These are phyloP conservation scores for Xiphophorus couchianus DNA, from an alignment of 2,113 vertebrate species.

Conservation along the genomic window DNA sequence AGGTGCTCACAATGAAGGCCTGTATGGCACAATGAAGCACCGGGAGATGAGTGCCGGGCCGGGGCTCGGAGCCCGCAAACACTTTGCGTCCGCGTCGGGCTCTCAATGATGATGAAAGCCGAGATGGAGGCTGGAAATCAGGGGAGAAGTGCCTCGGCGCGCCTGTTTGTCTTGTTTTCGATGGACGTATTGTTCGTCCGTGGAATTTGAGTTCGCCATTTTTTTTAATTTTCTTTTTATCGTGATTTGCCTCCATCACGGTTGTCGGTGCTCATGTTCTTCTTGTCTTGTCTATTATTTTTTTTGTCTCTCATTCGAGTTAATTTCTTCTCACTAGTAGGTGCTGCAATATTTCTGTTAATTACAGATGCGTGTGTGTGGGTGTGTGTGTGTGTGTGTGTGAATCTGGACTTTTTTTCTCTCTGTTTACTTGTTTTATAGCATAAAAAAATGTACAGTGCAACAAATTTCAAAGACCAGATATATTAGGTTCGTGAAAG, in stretches of 20 bases:
- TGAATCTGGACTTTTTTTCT: background rate
- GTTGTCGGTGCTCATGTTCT: background rate
- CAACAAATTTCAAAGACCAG: background rate
- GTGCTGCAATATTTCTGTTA: background rate
- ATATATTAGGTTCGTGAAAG: background rate
- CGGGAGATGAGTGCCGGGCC: slow-evolving; percentile 17
- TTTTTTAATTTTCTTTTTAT: background rate
- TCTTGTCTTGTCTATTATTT: slow-evolving; percentile 17
- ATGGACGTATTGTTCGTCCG: slow-evolving; percentile 35
- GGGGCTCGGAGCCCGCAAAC: slow-evolving; percentile 39
- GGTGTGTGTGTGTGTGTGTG: too few relatives aligned
- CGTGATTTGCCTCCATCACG: slow-evolving; percentile 21
- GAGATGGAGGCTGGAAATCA: slow-evolving; percentile 44
- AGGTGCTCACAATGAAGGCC: slow-evolving; percentile 78
- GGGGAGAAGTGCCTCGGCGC: slow-evolving; percentile 45
- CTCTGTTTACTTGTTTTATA: background rate
- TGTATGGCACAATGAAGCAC: slow-evolving; percentile 72
- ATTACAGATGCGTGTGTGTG: slow-evolving; percentile 3
- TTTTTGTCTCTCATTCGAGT: slow-evolving; percentile 39
- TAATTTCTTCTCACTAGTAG: slow-evolving; percentile 1
- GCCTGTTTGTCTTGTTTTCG: slow-evolving; percentile 22
- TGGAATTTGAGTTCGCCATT: slow-evolving; percentile 30
- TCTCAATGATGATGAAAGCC: slow-evolving; percentile 59
- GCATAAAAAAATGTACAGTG: background rate
- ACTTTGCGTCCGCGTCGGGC: slow-evolving; percentile 64